These are phyloP conservation scores for Cataglyphis cursor DNA, from an alignment of 2,888 invertebrate species.

Conservation along the genomic window DNA sequence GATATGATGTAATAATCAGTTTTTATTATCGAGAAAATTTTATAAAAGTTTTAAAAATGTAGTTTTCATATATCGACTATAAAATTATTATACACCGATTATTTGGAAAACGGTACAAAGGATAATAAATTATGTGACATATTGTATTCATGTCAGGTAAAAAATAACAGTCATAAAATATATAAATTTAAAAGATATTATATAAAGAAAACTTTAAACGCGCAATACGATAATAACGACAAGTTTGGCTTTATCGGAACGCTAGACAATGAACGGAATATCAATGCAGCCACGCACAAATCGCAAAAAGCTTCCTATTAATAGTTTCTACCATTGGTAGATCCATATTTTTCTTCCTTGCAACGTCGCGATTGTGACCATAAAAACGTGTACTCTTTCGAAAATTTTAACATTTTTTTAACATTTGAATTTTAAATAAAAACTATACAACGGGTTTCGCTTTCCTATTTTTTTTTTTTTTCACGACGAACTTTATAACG, in stretches of 20 bases:
- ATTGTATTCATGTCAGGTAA: not conserved
- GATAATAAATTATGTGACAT: not conserved
- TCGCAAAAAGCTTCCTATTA: conserved; percentile 34
- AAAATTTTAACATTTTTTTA: not conserved
- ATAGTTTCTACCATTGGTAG: not conserved
- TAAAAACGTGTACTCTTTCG: not conserved
- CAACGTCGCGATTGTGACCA: not conserved
- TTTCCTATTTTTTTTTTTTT: not conserved
- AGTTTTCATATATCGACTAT: not conserved
- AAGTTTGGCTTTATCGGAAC: not conserved
- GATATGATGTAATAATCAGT: not conserved
- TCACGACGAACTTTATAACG: not conserved
- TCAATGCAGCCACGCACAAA: conserved; percentile 1
- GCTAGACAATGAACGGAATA: conserved; percentile 4
- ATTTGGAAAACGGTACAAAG: not conserved
- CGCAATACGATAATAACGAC: not conserved
- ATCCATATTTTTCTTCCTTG: conserved; percentile 12
- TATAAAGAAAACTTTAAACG: no score
- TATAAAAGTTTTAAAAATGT: not conserved
- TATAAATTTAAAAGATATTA: not conserved
- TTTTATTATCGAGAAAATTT: not conserved
- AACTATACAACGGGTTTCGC: not conserved
- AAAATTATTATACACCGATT: not conserved
- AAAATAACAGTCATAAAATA: not conserved
- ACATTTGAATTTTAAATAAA: no score